Conservation (phyloP, 2,113 vertebrate species). For the Hyperopisus bebe region DNA sequence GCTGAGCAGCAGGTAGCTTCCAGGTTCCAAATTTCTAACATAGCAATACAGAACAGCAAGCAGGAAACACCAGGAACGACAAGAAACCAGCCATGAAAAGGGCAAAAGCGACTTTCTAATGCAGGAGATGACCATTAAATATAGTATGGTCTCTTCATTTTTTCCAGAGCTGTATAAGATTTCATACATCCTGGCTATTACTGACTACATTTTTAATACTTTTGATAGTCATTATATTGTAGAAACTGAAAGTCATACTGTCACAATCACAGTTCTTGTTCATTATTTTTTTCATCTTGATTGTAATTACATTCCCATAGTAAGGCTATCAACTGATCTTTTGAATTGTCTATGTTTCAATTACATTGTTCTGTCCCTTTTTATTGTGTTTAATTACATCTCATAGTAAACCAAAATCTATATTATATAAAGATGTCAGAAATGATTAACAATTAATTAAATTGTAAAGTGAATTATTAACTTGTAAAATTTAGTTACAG, state of each 20-base stretch:
- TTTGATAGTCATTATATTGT: not conserved
- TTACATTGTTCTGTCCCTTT: not conserved
- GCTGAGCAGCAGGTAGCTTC: too few species aligned
- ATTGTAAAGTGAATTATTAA: not conserved
- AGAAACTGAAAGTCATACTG: not conserved
- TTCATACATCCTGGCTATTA: not conserved
- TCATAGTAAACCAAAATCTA: not conserved
- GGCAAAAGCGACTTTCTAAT: too few species aligned
- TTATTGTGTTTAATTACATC: not conserved
- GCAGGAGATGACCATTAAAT: too few species aligned
- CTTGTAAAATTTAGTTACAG: not conserved
- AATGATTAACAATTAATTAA: not conserved
- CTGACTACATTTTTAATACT: not conserved
- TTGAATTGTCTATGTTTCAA: not conserved
- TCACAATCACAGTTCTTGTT: not conserved
- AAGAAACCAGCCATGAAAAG: too few species aligned
- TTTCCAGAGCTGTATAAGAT: not conserved
- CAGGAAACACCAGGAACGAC: too few species aligned
- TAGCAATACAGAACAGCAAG: too few species aligned
- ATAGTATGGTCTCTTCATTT: too few species aligned
- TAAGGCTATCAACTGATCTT: slow-evolving; percentile 1
- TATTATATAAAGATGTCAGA: not conserved
- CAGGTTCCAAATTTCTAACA: too few species aligned
- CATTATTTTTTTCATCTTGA: not conserved
- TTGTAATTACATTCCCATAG: not conserved